A percentile compares a stretch with the other conserved stretches of the same genome.
Evolutionary conservation across 2,797 vertebrate genomes (phyloP).

Genomic region (Mus caroli): DNA sequence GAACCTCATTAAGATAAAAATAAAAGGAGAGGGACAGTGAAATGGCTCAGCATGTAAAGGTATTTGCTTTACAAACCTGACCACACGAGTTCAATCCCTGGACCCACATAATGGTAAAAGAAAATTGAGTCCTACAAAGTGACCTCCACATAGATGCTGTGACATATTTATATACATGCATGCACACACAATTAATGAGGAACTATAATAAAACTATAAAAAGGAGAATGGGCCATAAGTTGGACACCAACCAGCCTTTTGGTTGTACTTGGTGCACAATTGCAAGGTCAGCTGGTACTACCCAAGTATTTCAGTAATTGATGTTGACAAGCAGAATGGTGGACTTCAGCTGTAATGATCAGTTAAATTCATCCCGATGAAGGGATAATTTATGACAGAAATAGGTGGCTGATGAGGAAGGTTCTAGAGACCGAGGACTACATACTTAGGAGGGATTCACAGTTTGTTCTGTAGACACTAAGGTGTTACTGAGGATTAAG

Average conservation of each 20-base stretch:
- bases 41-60: not conserved
- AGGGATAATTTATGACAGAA: not conserved
- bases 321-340: not conserved
- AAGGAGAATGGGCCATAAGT: not conserved
- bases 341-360: not conserved
- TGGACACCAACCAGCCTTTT: not conserved
- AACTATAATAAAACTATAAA: not conserved
- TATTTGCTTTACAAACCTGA: not conserved
- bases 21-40: not conserved
- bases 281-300: not conserved
- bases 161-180: not conserved
- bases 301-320: not conserved
- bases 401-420: not conserved
- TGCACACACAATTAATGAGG: not conserved
- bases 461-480: conserved; percentile 23
- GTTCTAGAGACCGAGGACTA: not conserved
- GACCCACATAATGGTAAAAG: not conserved
- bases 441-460: not conserved
- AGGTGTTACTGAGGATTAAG: not conserved
- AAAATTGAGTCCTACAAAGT: not conserved
- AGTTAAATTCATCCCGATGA: not conserved
- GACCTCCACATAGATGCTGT: not conserved
- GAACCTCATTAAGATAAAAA: not conserved
- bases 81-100: not conserved
- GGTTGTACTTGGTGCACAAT: not conserved